phyloP scores from a whole-genome alignment of 1,140 invertebrate species.

The Epicauta chinensis region DNA sequence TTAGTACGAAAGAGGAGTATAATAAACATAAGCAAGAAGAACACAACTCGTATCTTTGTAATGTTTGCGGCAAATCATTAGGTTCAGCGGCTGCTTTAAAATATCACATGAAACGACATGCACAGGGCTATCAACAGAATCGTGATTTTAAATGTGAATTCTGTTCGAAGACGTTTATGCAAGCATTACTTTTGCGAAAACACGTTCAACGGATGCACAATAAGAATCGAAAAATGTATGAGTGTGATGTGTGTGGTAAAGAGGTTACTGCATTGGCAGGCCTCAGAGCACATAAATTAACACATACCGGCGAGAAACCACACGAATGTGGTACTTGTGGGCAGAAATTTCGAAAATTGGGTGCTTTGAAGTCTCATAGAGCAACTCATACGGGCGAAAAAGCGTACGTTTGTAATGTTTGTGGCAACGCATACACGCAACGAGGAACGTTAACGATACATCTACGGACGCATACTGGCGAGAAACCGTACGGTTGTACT shows the following conservation, averaged over 20 bases:
- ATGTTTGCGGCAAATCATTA: no score
- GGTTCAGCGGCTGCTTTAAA: conserved; percentile 22
- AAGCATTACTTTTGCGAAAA: conserved; percentile 54
- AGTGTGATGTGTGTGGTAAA: conserved; percentile 63
- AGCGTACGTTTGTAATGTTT: neutral
- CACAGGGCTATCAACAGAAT: conserved; percentile 52
- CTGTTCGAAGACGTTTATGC: conserved; percentile 60
- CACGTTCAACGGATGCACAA: conserved; percentile 56
- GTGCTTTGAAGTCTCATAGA: neutral
- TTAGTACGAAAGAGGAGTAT: conserved; percentile 34
- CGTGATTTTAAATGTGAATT: conserved; percentile 59
- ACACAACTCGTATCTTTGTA: no score
- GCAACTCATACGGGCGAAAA: conserved; percentile 21
- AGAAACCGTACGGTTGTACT: neutral
- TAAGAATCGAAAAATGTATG: conserved; percentile 53
- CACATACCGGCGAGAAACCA: no score
- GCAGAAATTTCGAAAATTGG: neutral
- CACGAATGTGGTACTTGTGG: neutral
- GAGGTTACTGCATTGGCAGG: conserved; percentile 43
- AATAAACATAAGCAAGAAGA: conserved; percentile 32
- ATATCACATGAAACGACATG: conserved; percentile 29
- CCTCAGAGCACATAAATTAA: no score
- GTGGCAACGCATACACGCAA: neutral
- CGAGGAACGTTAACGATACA: neutral
- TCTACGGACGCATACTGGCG: neutral